Conservation (phyloP, 1,140 invertebrate genomes). For the Drosophila fuyamai region DNA sequence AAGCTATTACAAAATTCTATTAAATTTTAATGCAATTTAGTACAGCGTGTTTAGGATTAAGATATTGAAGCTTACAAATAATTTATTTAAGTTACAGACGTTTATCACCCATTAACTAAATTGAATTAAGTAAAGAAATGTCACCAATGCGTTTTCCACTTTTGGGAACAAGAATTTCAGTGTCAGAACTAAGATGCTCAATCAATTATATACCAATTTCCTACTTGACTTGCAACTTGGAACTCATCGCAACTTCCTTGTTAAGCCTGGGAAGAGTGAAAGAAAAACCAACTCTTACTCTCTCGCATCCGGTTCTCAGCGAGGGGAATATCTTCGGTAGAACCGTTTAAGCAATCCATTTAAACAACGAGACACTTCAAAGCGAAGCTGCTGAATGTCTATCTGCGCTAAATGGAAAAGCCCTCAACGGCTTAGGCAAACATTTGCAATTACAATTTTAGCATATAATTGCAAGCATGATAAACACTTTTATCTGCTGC, state of each 20-base stretch:
- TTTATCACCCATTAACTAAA: too few relatives aligned
- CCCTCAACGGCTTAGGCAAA: slow-evolving; percentile 76
- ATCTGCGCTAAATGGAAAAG: slow-evolving; percentile 65
- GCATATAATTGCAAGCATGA: slow-evolving; percentile 84
- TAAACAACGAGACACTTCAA: slow-evolving; percentile 81
- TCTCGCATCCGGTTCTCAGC: slow-evolving; percentile 74
- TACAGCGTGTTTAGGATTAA: too few relatives aligned
- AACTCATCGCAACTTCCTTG: slow-evolving; percentile 22
- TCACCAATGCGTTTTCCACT: too few relatives aligned
- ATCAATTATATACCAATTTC: slow-evolving; percentile 35
- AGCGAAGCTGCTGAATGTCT: slow-evolving; percentile 63
- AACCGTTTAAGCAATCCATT: slow-evolving; percentile 83
- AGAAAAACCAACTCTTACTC: slow-evolving; percentile 45
- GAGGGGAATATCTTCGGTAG: slow-evolving; percentile 68
- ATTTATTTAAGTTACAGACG: too few relatives aligned
- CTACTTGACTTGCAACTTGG: slow-evolving; percentile 30
- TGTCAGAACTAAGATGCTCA: slow-evolving; percentile 11
- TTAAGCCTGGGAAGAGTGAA: slow-evolving; percentile 39
- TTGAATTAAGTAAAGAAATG: neutral
- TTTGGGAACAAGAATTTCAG: slow-evolving; percentile 3
- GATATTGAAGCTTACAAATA: too few relatives aligned
- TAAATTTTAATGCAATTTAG: too few relatives aligned
- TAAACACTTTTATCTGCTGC: slow-evolving; percentile 79
- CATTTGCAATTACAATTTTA: slow-evolving; percentile 84
- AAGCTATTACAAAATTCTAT: too few relatives aligned